A percentile compares a stretch with the other conserved stretches of the same genome.
phyloP scores from a whole-genome alignment of 2,797 vertebrate species.

The Alauda arvensis region DNA sequence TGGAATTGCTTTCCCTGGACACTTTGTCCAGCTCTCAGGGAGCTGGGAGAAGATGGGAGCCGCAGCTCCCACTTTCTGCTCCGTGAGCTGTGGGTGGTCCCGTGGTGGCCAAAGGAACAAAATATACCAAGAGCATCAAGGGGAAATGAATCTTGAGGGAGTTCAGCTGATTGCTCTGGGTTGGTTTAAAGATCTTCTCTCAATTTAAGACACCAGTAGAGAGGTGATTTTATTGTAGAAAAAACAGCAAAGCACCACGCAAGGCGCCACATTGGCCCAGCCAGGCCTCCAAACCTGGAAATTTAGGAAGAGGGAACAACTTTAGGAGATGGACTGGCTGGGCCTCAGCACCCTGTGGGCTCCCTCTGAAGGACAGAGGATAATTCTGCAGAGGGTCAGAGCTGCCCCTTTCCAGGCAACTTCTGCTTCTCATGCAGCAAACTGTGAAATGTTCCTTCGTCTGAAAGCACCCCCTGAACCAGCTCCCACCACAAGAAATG shows the following conservation, averaged over 20 bases:
- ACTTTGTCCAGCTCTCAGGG: not conserved
- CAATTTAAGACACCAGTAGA: accelerated
- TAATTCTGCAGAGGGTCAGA: not conserved
- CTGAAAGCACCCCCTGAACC: not conserved
- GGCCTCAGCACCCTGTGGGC: not conserved
- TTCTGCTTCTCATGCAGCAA: not conserved
- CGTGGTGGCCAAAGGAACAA: accelerated
- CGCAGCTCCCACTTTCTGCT: not conserved
- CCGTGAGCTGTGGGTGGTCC: not conserved
- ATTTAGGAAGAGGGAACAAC: not conserved
- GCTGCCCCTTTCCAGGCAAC: not conserved
- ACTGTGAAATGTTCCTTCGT: not conserved
- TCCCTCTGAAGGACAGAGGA: not conserved
- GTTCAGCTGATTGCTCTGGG: not conserved
- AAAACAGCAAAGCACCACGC: not conserved
- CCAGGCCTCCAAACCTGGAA: not conserved
- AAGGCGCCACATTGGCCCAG: not conserved
- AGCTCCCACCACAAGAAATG: not conserved
- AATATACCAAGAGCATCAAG: not conserved
- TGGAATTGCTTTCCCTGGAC: not conserved
- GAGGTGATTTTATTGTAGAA: not conserved
- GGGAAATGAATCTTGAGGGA: not conserved
- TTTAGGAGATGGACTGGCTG: not conserved
- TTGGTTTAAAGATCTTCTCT: not conserved
- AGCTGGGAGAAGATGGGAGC: not conserved